Evolutionary conservation across 2,113 vertebrate species (phyloP), one percentile per base, ranked within the genome.

Genomic region (Syrrhaptes paradoxus): DNA sequence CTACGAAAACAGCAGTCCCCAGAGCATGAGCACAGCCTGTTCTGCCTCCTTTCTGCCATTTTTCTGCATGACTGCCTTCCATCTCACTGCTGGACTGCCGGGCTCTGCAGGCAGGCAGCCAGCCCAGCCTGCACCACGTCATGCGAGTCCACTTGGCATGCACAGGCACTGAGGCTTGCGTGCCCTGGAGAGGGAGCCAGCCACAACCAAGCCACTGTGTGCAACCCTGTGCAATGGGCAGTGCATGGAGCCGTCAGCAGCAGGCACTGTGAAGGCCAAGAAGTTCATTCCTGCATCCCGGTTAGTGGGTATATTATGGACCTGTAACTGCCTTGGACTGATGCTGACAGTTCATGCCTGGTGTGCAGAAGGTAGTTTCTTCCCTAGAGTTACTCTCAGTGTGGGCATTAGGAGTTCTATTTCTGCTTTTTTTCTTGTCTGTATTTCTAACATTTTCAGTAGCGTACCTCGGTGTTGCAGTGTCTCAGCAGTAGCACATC

Each of bases 101-200:
- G 9, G 18, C 20, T 0, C 25, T 16, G 9, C 34, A 13, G 1
- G 6, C 25, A 51, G 15, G 8, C 24, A 24, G 45, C 28, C 32
- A 59, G 43, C n/a, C 43, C 43, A 46, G 22, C 17, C 62, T 59
- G 28, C 1, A 1, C 51, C 11, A 4, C 2, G 16, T 17, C 0
- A 2, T 12, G 9, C 1, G 1, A 22, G 32, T n/a, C 41, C 49
- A 13, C 25, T 26, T 70, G 62, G 41, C 16, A 43, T 1, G 2
- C 4, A 1, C 4, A 38, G 15, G 9, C 2, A 13, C 5, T 2
- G 26, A 32, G 43, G 3, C 29, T 32, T 38, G 9, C 21, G 11
- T n/a, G 48, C 4, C 75, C 38, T 79, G n/a, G 21, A 55, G 48
- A 26, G 13, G 5, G 2, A 63, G 9, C 4, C 28, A 76, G 76